Evolutionary conservation across 2,797 vertebrate species (phyloP).

Genomic region (Etheostoma perlongum): DNA sequence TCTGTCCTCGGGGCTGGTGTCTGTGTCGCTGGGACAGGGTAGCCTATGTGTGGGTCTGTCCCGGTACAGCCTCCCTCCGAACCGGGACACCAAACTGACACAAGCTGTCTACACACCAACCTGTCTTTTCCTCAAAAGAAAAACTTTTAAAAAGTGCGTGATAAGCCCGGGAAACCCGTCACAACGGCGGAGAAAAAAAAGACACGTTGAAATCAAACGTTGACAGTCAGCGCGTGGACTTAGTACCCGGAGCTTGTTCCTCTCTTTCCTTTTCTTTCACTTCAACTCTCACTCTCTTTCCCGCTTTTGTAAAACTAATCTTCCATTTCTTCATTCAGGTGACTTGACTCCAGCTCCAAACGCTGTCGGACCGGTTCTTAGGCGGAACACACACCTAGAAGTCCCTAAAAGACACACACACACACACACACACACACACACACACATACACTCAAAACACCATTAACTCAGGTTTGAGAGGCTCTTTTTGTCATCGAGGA

Average conservation of each 20-base stretch:
- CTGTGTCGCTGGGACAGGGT: conserved; percentile 14
- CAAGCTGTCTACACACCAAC: background rate
- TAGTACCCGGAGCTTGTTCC: conserved; percentile 43
- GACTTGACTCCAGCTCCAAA: conserved; percentile 45
- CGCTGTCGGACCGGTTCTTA: conserved; percentile 74
- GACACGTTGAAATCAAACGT: background rate
- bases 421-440: conserved; percentile 1
- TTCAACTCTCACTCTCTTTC: conserved; percentile 21
- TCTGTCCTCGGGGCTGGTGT: conserved; percentile 10
- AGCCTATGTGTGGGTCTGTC: conserved; percentile 60
- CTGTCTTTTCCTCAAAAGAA: background rate
- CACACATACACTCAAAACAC: conserved; percentile 6
- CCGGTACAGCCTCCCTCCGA: conserved; percentile 56
- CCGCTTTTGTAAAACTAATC: conserved; percentile 41
- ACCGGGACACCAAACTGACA: conserved; percentile 51
- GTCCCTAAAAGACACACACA: background rate
- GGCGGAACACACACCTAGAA: conserved; percentile 28
- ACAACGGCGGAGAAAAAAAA: background rate
- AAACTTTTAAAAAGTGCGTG: background rate
- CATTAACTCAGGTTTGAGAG: conserved; percentile 32
- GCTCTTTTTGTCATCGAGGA: conserved; percentile 36
- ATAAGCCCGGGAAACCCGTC: background rate
- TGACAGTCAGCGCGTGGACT: conserved; percentile 47
- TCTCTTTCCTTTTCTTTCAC: conserved; percentile 32
- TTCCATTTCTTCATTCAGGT: conserved; percentile 61